Percentiles rank a stretch among this genome's conserved stretches.
phyloP scores from a whole-genome alignment of 1,140 invertebrate species.

The Venturia canescens region DNA sequence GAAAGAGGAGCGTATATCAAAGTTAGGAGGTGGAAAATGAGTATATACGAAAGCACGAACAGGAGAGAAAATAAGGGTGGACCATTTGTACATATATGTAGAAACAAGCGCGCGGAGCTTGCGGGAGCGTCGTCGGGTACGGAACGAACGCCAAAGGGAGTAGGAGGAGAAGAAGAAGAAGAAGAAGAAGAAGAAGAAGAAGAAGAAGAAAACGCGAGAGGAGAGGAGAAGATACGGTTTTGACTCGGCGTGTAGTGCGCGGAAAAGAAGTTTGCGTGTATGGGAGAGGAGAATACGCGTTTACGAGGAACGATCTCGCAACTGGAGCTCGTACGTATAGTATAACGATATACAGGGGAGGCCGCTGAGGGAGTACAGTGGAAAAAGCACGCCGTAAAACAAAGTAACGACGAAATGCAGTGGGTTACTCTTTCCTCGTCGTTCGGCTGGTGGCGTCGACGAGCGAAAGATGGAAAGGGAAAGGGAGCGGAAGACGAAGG shows the following conservation, averaged over 20 bases:
- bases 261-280: slow-evolving; percentile 47
- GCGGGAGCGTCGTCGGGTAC: slow-evolving; percentile 3
- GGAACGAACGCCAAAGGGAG: slow-evolving; percentile 30
- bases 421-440: slow-evolving; percentile 59
- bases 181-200: not conserved
- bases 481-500: too few relatives aligned
- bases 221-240: too few relatives aligned
- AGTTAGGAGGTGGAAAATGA: not conserved
- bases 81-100: not conserved
- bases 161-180: too few relatives aligned
- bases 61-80: slow-evolving; percentile 34
- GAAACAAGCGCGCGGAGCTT: not conserved
- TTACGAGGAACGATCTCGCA: slow-evolving; percentile 41
- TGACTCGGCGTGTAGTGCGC: slow-evolving; percentile 16
- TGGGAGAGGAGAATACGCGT: slow-evolving; percentile 42
- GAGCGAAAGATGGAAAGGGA: not conserved
- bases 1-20: slow-evolving; percentile 2
- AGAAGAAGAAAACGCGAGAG: not conserved
- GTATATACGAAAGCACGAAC: slow-evolving; percentile 36
- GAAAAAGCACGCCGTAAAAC: slow-evolving; percentile 70
- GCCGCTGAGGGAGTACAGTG: slow-evolving; percentile 51
- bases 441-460: slow-evolving; percentile 35
- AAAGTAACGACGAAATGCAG: slow-evolving; percentile 77
- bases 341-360: slow-evolving; percentile 36
- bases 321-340: slow-evolving; percentile 9